Conservation (phyloP, 2,888 invertebrate species). For the Bimastos eiseni region DNA sequence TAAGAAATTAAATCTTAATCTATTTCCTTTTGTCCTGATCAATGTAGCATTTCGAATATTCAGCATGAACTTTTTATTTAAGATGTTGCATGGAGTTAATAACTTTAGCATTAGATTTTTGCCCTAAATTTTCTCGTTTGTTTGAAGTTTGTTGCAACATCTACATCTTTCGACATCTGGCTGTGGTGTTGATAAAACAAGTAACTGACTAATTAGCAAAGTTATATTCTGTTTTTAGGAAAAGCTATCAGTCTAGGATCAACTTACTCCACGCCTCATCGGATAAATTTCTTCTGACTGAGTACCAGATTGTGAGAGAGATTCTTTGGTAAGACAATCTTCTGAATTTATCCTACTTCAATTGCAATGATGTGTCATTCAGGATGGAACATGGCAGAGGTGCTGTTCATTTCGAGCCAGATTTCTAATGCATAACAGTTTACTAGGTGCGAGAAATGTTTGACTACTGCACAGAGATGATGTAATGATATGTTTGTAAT, state of each 20-base stretch:
- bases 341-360: not conserved
- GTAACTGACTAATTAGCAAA: not conserved
- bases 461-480: no score
- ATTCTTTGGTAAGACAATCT: constrained; percentile 38
- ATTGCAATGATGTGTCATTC: not conserved
- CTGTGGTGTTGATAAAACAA: not conserved
- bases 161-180: not conserved
- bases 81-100: no score
- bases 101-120: no score
- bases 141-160: no score
- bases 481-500: no score
- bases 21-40: no score
- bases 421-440: not conserved
- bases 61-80: no score
- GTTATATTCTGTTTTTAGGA: constrained; percentile 47
- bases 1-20: no score
- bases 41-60: no score
- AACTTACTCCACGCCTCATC: constrained; percentile 47
- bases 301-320: constrained; percentile 41
- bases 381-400: not conserved
- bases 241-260: constrained; percentile 47
- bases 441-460: not conserved
- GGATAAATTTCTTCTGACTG: constrained; percentile 35
- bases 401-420: not conserved
- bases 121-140: no score